These are phyloP conservation scores for Timema cristinae DNA, from an alignment of 2,888 invertebrate genomes.

Conservation along the genomic window DNA sequence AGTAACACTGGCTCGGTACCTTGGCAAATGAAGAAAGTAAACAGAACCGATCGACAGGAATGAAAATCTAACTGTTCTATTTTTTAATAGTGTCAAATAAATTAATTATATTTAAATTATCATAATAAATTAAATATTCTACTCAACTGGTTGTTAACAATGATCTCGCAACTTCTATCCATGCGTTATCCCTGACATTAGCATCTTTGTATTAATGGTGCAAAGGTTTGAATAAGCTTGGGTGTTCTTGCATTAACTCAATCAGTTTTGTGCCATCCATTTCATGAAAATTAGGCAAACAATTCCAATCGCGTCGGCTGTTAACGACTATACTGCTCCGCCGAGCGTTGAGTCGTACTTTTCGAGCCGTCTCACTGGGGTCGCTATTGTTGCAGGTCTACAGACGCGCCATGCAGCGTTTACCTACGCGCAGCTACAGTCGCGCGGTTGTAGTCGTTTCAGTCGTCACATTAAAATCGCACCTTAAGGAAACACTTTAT, in stretches of 20 bases:
- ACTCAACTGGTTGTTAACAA: neutral
- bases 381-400: no score
- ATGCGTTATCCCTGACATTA: neutral
- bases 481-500: no score
- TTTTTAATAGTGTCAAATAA: neutral
- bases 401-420: no score
- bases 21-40: slow-evolving; percentile 10
- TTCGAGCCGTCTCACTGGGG: no score
- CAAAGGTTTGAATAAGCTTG: neutral
- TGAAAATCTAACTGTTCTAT: neutral
- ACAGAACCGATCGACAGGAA: neutral
- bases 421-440: no score
- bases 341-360: no score
- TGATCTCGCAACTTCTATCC: neutral
- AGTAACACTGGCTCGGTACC: slow-evolving; percentile 6
- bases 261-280: neutral
- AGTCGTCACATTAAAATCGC: no score
- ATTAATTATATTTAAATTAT: neutral
- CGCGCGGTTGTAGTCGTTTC: no score
- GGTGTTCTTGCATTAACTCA: slow-evolving; percentile 1
- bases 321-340: no score
- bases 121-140: neutral
- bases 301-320: no score
- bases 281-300: neutral
- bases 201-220: neutral